Evolutionary conservation across 2,797 vertebrate genomes (phyloP).

Genomic region (Myotis myotis): DNA sequence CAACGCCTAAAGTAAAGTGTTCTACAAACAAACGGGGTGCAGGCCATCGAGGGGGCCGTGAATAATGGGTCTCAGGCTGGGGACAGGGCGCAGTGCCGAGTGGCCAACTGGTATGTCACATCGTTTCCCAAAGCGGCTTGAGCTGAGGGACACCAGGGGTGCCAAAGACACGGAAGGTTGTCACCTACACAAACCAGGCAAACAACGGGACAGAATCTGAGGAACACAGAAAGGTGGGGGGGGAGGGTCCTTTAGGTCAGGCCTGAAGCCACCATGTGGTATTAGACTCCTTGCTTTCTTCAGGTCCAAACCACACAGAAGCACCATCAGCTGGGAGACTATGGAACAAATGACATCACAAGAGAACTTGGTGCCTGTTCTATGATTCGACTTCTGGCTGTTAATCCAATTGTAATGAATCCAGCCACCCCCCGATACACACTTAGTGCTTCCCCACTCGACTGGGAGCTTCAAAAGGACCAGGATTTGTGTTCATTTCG

Average conservation of each 20-base stretch:
- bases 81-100: accelerated
- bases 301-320: background rate
- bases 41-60: background rate
- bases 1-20: background rate
- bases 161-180: background rate
- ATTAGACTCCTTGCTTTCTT: background rate
- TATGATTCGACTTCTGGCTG: background rate
- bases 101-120: accelerated
- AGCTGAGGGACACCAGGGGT: background rate
- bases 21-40: background rate
- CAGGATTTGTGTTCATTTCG: background rate
- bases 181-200: background rate
- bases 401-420: background rate
- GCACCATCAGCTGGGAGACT: background rate
- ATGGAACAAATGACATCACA: background rate
- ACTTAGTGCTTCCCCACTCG: background rate
- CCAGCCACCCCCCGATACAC: background rate
- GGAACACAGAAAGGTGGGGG: background rate
- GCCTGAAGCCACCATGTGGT: background rate
- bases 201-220: background rate
- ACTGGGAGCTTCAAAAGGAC: background rate
- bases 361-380: background rate
- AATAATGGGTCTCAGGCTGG: accelerated
- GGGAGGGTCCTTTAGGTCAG: background rate
- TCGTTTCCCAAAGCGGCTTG: background rate